These are phyloP conservation scores for Platanista minor DNA, from an alignment of 2,113 vertebrate species.

Conservation along the genomic window DNA sequence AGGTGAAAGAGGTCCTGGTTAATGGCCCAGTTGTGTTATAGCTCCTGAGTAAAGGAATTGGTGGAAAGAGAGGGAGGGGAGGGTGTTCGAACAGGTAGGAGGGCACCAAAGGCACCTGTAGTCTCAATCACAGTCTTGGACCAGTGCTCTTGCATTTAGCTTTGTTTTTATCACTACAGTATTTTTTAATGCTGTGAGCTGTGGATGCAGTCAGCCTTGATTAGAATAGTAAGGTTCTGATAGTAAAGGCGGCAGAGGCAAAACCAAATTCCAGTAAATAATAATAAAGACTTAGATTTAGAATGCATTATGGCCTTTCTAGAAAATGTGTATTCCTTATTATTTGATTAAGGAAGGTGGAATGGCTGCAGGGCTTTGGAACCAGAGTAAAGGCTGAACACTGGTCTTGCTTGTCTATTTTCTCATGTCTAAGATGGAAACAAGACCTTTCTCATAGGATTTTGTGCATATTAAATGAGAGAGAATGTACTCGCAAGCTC, in stretches of 20 bases:
- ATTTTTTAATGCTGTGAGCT: not conserved
- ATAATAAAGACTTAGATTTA: not conserved
- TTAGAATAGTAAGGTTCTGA: not conserved
- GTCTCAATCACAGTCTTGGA: not conserved
- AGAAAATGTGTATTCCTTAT: not conserved
- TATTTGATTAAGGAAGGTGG: not conserved
- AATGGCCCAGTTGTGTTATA: accelerated
- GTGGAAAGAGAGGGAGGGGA: too few species aligned
- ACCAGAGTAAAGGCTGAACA: not conserved
- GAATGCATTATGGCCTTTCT: not conserved
- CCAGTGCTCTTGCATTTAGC: too few species aligned
- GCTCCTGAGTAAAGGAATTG: not conserved
- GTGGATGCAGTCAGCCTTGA: not conserved
- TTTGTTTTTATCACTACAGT: not conserved
- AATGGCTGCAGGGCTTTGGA: not conserved
- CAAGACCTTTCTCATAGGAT: not conserved
- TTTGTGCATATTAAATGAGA: not conserved
- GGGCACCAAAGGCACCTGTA: accelerated
- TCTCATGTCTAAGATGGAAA: not conserved
- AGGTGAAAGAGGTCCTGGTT: not conserved
- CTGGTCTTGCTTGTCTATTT: not conserved
- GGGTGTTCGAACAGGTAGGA: accelerated
- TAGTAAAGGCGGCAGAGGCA: not conserved
- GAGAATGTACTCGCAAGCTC: accelerated
- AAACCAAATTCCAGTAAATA: not conserved